Evolutionary conservation across 2,113 vertebrate genomes (phyloP).

Genomic region (Podarcis raffonei): DNA sequence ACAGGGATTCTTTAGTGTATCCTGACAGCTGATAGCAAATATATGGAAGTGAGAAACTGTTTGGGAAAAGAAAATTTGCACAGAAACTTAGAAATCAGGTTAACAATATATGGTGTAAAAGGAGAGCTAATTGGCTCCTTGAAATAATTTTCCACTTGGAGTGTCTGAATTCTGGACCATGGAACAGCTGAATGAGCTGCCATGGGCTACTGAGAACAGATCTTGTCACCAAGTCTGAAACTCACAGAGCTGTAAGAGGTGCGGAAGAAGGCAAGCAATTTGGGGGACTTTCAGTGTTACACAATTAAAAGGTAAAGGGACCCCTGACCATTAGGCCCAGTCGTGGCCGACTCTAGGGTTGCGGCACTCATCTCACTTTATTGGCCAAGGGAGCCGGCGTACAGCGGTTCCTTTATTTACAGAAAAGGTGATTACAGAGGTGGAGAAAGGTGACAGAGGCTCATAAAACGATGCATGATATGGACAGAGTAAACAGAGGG

Average conservation of each 20-base stretch:
- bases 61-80: neutral
- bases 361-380: no score
- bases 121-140: neutral
- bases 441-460: neutral
- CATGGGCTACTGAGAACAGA: neutral
- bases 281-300: neutral
- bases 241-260: neutral
- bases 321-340: no score
- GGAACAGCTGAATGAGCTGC: neutral
- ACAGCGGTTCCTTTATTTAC: no score
- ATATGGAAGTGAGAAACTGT: neutral
- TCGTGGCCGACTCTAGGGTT: no score
- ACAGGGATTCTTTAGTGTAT: neutral
- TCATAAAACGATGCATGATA: neutral
- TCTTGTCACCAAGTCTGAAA: neutral
- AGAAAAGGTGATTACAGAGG: no score
- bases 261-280: neutral
- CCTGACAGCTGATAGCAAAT: neutral
- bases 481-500: neutral
- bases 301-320: no score
- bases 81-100: neutral
- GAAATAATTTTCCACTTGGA: neutral
- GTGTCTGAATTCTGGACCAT: neutral
- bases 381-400: no score
- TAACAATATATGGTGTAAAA: neutral